Base-by-base conservation (phyloP, 2,113 vertebrate genomes). In the Myotis davidii region DNA sequence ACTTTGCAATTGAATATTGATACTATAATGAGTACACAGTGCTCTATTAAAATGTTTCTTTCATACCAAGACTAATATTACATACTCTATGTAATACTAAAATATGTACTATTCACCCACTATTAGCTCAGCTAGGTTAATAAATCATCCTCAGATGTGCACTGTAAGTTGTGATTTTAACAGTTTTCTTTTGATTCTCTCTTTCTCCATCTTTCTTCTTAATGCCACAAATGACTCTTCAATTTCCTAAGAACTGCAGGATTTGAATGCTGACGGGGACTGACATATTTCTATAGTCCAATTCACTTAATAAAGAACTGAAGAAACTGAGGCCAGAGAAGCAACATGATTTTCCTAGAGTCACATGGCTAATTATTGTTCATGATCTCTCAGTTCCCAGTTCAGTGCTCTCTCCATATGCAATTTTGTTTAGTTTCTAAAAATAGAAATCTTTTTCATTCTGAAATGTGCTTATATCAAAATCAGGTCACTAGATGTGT, bases 381-480 rank as follows among this genome's bases (percentile, higher is more conserved):
- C 32, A 21, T 34, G 3, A 79, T 92, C 12, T 88, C n/a, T 74
- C 56, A 87, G n/a, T 34, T 87, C 73, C 34, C 4, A 54, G 3
- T 39, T 88, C n/a, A 34, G 9, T 74, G 20, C 8, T 83, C 32
- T 92, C 89, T 85, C 25, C 48, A 42, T 70, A 56, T 50, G 77
- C 17, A 34, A 79, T 73, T 95, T 90, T 45, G 73, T 50, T 70
- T 67, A 34, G 4, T 59, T 95, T 89, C 64, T 67, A 93, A 93
- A 72, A 94, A 79, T 73, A 73, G 54, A 85, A 39, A 72, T 48
- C 23, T 1, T 25, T 84, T 76, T 92, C 21, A 59, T 23, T 78
- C 23, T 79, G 50, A 86, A 73, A 70, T 39, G 21, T 89, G n/a
- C 13, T 79, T 81, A 73, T 42, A 50, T 85, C n/a, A 89, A 84